These are phyloP conservation scores for Chaunax sp. DNA, from an alignment of 2,797 vertebrate genomes.

Conservation along the genomic window DNA sequence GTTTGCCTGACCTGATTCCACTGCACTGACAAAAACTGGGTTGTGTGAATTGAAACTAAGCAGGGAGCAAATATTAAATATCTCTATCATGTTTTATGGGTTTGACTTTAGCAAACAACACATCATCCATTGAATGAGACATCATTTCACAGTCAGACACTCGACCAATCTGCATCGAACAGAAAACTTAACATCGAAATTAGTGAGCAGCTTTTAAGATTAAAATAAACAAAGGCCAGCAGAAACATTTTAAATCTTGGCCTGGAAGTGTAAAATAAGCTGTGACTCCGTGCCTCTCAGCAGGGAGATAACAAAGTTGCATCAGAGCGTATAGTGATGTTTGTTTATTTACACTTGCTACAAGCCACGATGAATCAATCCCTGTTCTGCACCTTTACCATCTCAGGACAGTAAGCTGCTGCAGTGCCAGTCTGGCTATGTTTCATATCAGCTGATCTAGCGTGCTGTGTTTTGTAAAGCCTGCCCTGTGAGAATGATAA, in stretches of 20 bases:
- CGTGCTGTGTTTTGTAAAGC: conserved; percentile 67
- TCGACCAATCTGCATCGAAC: background rate
- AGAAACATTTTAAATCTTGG: background rate
- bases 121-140: background rate
- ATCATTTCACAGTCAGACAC: background rate
- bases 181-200: conserved; percentile 4
- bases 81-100: background rate
- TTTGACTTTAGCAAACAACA: background rate
- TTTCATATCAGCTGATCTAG: conserved; percentile 70
- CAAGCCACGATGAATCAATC: conserved; percentile 60
- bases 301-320: conserved; percentile 16
- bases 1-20: no score
- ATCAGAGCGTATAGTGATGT: conserved; percentile 9
- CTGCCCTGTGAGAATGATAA: conserved; percentile 80
- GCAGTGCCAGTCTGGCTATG: conserved; percentile 42
- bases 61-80: background rate
- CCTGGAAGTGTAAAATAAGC: conserved; percentile 17
- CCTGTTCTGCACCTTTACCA: conserved; percentile 56
- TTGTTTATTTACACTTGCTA: conserved; percentile 44
- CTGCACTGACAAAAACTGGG: no score
- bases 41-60: no score
- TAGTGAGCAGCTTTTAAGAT: background rate
- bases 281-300: conserved; percentile 18
- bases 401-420: conserved; percentile 48
- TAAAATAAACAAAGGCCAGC: conserved; percentile 14